These are phyloP conservation scores for Bugula neritina DNA, from an alignment of 2,888 invertebrate species.

Conservation along the genomic window DNA sequence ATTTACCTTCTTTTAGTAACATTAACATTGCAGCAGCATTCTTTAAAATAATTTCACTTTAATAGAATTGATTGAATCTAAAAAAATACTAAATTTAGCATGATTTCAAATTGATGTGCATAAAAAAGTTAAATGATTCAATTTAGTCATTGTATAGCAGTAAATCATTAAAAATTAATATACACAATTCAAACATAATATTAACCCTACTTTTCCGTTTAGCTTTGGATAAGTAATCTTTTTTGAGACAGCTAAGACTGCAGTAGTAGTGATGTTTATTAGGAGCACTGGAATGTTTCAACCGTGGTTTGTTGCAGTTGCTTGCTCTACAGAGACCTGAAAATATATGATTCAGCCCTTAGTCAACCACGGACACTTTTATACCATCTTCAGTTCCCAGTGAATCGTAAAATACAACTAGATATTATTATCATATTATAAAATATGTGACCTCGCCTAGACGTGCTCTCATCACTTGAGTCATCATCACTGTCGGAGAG, in stretches of 20 bases:
- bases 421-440: too few relatives aligned
- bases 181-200: background rate
- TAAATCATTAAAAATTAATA: too few relatives aligned
- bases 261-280: conserved; percentile 13
- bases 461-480: background rate
- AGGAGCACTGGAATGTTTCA: conserved; percentile 4
- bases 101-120: too few relatives aligned
- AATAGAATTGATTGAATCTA: too few relatives aligned
- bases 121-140: too few relatives aligned
- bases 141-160: too few relatives aligned
- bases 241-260: conserved; percentile 25
- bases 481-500: conserved; percentile 21
- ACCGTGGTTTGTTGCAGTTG: conserved; percentile 1
- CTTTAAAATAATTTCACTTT: too few relatives aligned
- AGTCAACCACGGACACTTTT: background rate
- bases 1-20: too few relatives aligned
- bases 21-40: too few relatives aligned
- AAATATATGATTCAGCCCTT: background rate
- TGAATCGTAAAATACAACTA: too few relatives aligned
- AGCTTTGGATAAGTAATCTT: background rate
- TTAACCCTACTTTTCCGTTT: conserved; percentile 4
- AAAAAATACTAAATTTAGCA: too few relatives aligned
- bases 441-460: background rate
- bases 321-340: background rate
- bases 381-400: too few relatives aligned